phyloP scores from a whole-genome alignment of 2,113 vertebrate species.

The Nothocercus julius region DNA sequence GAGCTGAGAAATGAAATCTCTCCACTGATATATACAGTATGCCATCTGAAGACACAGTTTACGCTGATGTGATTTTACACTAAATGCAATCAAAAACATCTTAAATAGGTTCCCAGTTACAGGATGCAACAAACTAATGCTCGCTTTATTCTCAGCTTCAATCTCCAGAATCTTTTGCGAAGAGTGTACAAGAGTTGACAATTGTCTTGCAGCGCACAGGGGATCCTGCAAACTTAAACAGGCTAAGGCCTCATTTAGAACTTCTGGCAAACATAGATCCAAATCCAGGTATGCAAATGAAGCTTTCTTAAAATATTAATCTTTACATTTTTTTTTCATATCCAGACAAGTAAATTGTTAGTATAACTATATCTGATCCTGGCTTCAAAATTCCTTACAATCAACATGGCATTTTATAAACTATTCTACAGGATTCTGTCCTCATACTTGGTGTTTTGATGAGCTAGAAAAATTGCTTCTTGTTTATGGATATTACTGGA shows the following conservation, averaged over 20 bases:
- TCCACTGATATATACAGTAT: constrained; percentile 75
- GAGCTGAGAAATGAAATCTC: constrained; percentile 75
- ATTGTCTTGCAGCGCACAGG: constrained; percentile 95
- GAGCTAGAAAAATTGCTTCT: not conserved
- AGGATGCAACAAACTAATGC: constrained; percentile 4
- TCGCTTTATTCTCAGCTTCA: constrained; percentile 83
- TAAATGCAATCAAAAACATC: not conserved
- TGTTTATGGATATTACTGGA: not conserved
- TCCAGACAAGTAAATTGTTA: not conserved
- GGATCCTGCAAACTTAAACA: constrained; percentile 94
- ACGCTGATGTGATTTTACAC: not conserved
- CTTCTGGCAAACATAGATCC: constrained; percentile 95
- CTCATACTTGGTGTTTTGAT: not conserved
- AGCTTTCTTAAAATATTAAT: not conserved
- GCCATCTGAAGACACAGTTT: constrained; percentile 77
- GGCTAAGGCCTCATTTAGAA: constrained; percentile 91
- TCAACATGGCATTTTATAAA: not conserved
- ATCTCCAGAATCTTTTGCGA: constrained; percentile 96
- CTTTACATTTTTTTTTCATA: accelerated
- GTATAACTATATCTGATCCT: not conserved
- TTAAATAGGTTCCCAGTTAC: not conserved
- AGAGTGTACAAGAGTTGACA: constrained; percentile 96
- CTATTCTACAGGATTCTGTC: not conserved
- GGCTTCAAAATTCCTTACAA: not conserved
- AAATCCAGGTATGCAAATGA: constrained; percentile 85